Evolutionary conservation across 2,797 vertebrate species (phyloP).

Genomic region (Spinus pinus): DNA sequence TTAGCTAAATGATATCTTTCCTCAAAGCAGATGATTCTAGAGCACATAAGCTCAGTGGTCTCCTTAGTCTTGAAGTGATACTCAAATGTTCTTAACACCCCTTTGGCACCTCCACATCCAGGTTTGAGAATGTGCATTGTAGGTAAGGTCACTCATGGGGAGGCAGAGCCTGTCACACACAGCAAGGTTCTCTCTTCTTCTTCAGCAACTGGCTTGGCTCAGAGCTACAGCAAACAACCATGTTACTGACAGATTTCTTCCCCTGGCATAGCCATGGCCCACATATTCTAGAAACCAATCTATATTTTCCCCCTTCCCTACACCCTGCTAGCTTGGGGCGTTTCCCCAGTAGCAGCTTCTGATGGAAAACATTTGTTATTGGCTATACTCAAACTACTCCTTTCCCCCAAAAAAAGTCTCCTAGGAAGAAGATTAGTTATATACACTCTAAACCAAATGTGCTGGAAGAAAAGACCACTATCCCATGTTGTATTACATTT

Average conservation of each 20-base stretch:
- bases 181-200: not conserved
- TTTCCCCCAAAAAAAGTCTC: not conserved
- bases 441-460: not conserved
- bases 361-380: not conserved
- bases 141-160: not conserved
- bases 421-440: not conserved
- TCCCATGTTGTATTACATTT: not conserved
- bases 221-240: not conserved
- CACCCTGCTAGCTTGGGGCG: not conserved
- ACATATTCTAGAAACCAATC: not conserved
- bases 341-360: not conserved
- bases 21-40: not conserved
- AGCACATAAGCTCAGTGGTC: not conserved
- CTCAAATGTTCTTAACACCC: not conserved
- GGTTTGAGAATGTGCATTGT: not conserved
- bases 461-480: slow-evolving; percentile 18
- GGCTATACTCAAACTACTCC: not conserved
- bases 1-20: not conserved
- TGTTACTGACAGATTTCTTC: not conserved
- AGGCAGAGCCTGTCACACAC: not conserved
- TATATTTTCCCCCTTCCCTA: not conserved
- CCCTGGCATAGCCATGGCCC: not conserved
- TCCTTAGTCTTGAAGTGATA: not conserved
- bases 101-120: not conserved
- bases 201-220: not conserved